Evolutionary conservation across 2,113 vertebrate genomes (phyloP).

Genomic region (Melanotaenia duboulayi): DNA sequence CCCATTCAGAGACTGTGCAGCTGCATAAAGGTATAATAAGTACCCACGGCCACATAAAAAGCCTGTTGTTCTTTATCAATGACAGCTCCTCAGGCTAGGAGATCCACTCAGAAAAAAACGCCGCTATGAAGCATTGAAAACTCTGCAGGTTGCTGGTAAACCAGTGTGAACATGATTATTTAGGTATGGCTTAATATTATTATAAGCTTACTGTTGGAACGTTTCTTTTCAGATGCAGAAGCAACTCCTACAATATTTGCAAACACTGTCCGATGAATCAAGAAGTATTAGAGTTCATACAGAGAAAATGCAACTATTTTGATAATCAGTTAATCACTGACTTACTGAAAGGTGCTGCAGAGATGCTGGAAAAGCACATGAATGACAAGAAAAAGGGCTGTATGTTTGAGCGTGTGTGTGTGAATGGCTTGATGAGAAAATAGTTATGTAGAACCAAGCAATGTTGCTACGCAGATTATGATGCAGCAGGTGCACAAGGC

Average conservation of each 20-base stretch:
- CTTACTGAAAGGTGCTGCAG: too few species aligned
- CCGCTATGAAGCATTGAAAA: constrained; percentile 12
- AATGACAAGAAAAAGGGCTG: too few species aligned
- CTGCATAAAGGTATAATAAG: constrained; percentile 45
- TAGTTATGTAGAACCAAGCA: too few species aligned
- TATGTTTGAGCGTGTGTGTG: too few species aligned
- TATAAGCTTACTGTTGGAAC: not conserved
- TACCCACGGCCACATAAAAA: constrained; percentile 18
- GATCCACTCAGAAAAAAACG: constrained; percentile 27
- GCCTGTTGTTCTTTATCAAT: constrained; percentile 45
- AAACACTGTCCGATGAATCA: accelerated
- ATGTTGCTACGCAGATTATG: too few species aligned
- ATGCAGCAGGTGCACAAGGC: too few species aligned
- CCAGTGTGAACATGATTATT: not conserved
- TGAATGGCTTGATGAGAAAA: too few species aligned
- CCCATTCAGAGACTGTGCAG: constrained; percentile 55
- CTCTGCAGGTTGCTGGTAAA: not conserved
- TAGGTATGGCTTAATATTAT: not conserved
- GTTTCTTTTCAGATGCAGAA: not conserved
- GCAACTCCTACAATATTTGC: accelerated
- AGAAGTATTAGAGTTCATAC: not conserved
- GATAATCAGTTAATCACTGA: not conserved
- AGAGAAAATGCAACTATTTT: not conserved
- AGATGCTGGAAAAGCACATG: too few species aligned
- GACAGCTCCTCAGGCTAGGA: constrained; percentile 25